Conservation (phyloP, 2,797 vertebrate genomes). For the Acomys russatus region DNA sequence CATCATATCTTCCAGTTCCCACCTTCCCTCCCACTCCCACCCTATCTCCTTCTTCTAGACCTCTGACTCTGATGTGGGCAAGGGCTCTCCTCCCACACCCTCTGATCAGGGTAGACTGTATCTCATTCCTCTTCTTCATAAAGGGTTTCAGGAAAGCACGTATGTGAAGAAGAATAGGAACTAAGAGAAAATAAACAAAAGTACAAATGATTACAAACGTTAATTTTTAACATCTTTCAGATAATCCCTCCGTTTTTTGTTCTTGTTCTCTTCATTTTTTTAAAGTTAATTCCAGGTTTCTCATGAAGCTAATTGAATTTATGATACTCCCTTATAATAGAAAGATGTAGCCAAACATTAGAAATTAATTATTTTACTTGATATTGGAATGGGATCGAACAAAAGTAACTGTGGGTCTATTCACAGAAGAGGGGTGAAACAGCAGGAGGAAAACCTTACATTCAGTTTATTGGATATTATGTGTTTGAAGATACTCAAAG, state of each 20-base stretch:
- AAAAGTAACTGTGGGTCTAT: neutral
- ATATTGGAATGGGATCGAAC: neutral
- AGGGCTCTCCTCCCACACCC: too few species aligned
- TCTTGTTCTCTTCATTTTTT: neutral
- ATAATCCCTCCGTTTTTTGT: fast-evolving
- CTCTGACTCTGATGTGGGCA: too few species aligned
- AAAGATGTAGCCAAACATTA: neutral
- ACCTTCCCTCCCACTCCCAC: too few species aligned
- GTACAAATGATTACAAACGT: neutral
- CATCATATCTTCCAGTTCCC: too few species aligned
- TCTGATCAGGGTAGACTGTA: too few species aligned
- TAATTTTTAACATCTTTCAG: neutral
- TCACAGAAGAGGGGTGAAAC: neutral
- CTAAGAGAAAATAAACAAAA: neutral
- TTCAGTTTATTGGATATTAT: neutral
- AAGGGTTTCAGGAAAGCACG: neutral
- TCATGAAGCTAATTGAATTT: neutral
- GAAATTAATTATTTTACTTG: neutral
- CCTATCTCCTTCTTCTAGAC: too few species aligned
- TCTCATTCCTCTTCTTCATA: neutral
- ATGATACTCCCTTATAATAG: neutral
- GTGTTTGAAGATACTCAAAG: neutral
- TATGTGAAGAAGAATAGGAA: neutral
- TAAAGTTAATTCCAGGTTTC: neutral
- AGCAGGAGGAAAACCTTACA: too few species aligned